Conservation (phyloP, 2,888 invertebrate genomes). For the Sepioteuthis lessoniana region DNA sequence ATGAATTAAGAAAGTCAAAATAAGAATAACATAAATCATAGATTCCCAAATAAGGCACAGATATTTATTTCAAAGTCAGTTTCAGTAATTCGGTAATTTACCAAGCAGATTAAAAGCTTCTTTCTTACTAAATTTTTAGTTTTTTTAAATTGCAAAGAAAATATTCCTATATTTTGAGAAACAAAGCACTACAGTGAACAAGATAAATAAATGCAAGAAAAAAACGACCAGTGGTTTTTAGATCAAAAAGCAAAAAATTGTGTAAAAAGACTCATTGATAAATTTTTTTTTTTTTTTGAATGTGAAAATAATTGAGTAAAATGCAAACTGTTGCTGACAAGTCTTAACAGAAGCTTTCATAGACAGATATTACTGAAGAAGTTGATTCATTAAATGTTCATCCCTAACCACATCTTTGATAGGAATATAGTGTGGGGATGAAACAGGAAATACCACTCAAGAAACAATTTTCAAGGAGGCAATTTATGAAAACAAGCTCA, state of each 20-base stretch:
- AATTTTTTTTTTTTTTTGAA: not conserved
- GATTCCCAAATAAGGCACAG: not conserved
- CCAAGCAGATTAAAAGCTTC: no score
- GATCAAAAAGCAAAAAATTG: not conserved
- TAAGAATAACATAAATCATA: no score
- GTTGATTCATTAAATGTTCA: not conserved
- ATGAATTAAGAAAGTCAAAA: not conserved
- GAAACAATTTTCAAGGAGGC: not conserved
- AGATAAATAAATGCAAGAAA: not conserved
- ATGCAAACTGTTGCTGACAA: not conserved
- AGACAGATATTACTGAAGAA: not conserved
- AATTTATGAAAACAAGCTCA: not conserved
- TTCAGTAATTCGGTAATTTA: no score
- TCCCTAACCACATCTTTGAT: not conserved
- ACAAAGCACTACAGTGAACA: not conserved
- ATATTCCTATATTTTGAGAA: not conserved
- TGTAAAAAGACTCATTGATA: conserved; percentile 8
- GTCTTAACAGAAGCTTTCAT: not conserved
- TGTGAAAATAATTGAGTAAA: no score
- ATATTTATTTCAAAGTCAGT: not conserved
- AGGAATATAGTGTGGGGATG: not conserved
- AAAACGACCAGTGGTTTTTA: not conserved
- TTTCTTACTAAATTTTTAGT: no score
- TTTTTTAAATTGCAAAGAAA: not conserved
- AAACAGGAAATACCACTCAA: not conserved